Conservation (phyloP, 2,888 invertebrate species). For the Melikaiella ostensackeni region DNA sequence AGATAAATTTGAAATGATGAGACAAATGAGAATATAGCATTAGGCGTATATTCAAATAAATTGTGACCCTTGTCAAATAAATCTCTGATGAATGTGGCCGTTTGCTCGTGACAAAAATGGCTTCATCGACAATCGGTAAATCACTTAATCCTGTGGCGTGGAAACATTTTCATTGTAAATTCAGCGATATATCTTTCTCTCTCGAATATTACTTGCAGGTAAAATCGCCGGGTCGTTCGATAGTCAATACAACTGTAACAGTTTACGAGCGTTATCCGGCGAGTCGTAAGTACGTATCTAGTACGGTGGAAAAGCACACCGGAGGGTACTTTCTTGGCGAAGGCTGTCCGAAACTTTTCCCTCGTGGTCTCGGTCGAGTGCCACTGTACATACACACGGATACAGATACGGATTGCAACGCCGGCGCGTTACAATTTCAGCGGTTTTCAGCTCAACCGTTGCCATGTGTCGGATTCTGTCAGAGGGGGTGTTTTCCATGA, state of each 20-base stretch:
- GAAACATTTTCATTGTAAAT: conserved; percentile 40
- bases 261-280: conserved; percentile 38
- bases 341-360: conserved; percentile 42
- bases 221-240: conserved; percentile 32
- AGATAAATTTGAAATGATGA: not conserved
- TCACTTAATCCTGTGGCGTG: conserved; percentile 34
- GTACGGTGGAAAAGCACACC: conserved; percentile 32
- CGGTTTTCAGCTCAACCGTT: not conserved
- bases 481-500: conserved; percentile 60
- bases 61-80: conserved; percentile 36
- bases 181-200: conserved; percentile 39
- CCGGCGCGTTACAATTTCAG: conserved; percentile 15
- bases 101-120: conserved; percentile 38
- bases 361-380: conserved; percentile 45
- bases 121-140: conserved; percentile 38
- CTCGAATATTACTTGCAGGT: conserved; percentile 39
- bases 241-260: conserved; percentile 33
- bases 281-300: conserved; percentile 36
- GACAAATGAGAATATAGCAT: conserved; percentile 3
- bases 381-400: conserved; percentile 10
- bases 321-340: conserved; percentile 31
- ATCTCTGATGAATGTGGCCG: conserved; percentile 17
- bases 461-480: not conserved
- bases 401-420: not conserved
- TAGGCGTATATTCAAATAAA: conserved; percentile 11